Base-by-base conservation (phyloP, 2,797 vertebrate species). In the Podarcis siculus region DNA sequence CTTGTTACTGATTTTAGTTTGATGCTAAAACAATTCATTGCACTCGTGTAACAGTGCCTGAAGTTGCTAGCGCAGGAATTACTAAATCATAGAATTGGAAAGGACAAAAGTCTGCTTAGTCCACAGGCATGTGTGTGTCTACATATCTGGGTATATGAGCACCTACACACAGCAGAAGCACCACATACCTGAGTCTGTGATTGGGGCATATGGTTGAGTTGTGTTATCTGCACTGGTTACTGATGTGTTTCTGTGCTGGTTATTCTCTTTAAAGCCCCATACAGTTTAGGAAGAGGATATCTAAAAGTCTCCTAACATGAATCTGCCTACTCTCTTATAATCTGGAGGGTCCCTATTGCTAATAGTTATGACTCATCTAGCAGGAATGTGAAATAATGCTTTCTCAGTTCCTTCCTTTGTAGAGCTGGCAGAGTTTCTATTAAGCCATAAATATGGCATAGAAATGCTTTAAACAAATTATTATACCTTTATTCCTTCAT, bases 11-110 rank as follows among this genome's bases (percentile, higher is more conserved):
- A 69, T 79, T 27, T 64, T 23, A 49, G 2, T 87, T 80, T 87
- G 80, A 81, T 89, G 86, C 21, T 71, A 45, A 55, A 25, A 32
- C 87, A 73, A 85, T 92, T 85, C 69, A 21, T 71, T 49, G 85
- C 8, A 0, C 55, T 66, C 76, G 2, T 76, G 42, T 81, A 81
- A 88, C 72, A 58, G 4, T 27, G 2, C 35, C 66, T 71, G 49
- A 76, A 25, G 39, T 66, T 45, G 12, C 3, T 17, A 45, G 55
- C 12, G 23, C 64, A 55, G n/a, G 73, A 45, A 77, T 77, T 64
- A 77, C 45, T 66, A 85, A 39, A 76, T 66, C 3, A 77, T 85
- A 45, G 35, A 84, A 8, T 49, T 83, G 42, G 17, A 19, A 72
- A 86, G 25, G 64, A 69, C 37, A 30, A 55, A 69, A 86, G 13